Evolutionary conservation across 1,140 invertebrate species (phyloP).

Genomic region (Drosophila subobscura): DNA sequence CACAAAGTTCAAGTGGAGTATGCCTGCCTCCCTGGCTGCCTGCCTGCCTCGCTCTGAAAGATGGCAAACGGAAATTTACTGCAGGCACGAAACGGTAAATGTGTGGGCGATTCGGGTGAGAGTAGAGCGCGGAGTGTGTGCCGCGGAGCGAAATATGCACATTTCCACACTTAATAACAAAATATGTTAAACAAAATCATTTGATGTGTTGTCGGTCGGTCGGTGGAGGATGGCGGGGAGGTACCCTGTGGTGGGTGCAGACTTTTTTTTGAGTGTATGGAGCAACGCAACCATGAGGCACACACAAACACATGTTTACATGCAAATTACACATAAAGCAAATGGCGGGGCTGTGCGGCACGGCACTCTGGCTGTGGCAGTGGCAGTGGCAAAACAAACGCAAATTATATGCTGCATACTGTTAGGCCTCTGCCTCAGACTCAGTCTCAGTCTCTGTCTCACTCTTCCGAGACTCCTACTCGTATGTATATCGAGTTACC

Average conservation of each 20-base stretch:
- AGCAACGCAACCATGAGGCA: conserved; percentile 53
- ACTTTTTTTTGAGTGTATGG: conserved; percentile 7
- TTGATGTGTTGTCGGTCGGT: conserved; percentile 71
- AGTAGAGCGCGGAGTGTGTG: conserved; percentile 10
- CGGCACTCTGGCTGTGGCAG: not conserved
- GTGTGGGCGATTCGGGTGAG: conserved; percentile 3
- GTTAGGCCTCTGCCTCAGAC: conserved; percentile 61
- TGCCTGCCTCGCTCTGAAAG: conserved; percentile 57
- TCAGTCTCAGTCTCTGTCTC: not conserved
- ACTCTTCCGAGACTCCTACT: not conserved
- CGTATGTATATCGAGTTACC: conserved; percentile 58
- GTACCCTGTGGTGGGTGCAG: conserved; percentile 7
- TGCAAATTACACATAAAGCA: conserved; percentile 82
- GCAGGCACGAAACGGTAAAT: conserved; percentile 67
- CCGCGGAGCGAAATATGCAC: conserved; percentile 71
- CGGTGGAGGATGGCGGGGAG: not conserved
- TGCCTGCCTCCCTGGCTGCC: conserved; percentile 48
- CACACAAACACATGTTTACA: conserved; percentile 77
- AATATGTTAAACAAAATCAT: conserved; percentile 83
- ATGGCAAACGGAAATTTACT: conserved; percentile 82
- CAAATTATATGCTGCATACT: conserved; percentile 80
- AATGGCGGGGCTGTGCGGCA: conserved; percentile 30
- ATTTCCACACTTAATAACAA: conserved; percentile 83
- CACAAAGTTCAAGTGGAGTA: conserved; percentile 77
- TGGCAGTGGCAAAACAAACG: conserved; percentile 69